Percentiles rank a stretch among this genome's conserved stretches.
Conservation (phyloP, 2,797 vertebrate species). For the Argyrosomus regius region DNA sequence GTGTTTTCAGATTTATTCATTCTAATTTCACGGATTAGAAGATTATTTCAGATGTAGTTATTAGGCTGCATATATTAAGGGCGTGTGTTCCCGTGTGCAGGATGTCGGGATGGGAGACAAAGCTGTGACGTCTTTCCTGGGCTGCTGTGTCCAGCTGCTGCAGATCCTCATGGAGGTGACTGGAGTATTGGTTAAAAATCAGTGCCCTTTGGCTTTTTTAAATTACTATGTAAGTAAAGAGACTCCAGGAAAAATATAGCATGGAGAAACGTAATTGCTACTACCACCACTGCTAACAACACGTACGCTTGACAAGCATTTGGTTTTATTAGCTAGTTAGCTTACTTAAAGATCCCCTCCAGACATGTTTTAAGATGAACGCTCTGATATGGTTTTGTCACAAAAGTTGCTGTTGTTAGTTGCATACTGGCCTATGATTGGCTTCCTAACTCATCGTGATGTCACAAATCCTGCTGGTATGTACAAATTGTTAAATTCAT, state of each 20-base stretch:
- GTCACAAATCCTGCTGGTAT: not conserved
- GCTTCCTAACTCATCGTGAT: not conserved
- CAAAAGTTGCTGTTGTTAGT: not conserved
- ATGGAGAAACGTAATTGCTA: conserved; percentile 52
- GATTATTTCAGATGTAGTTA: not conserved
- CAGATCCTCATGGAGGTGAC: conserved; percentile 95
- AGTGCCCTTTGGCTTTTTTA: conserved; percentile 77
- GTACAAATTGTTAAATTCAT: no score
- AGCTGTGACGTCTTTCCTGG: conserved; percentile 92
- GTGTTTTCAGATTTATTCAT: not conserved
- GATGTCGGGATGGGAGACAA: conserved; percentile 96
- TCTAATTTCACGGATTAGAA: not conserved
- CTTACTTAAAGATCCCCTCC: conserved; percentile 2
- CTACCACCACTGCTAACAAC: conserved; percentile 11
- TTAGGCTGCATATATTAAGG: not conserved
- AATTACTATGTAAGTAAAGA: conserved; percentile 71
- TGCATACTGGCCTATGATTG: not conserved
- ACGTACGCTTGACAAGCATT: not conserved
- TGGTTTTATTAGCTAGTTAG: not conserved
- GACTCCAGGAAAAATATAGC: conserved; percentile 30
- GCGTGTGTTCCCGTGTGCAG: conserved; percentile 74
- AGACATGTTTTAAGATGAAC: not conserved
- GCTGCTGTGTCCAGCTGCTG: conserved; percentile 93
- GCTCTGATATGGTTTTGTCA: conserved; percentile 4
- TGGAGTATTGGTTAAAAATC: conserved; percentile 74